A percentile compares a stretch with the other conserved stretches of the same genome.
Evolutionary conservation across 2,888 invertebrate genomes (phyloP).

Genomic region (Nephrotoma guestfalica): DNA sequence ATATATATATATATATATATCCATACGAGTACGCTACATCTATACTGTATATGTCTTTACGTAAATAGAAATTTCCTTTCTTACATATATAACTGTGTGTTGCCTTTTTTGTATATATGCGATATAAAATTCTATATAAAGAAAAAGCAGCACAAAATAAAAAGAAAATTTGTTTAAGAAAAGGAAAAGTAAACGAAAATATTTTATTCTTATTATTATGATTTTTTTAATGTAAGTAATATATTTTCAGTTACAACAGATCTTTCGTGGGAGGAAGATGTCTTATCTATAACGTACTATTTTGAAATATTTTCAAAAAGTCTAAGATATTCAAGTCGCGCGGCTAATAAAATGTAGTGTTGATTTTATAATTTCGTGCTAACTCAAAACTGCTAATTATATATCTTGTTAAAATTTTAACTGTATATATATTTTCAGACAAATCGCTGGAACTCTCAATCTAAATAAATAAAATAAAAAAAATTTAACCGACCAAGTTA

Average conservation of each 20-base stretch:
- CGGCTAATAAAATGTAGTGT: background rate
- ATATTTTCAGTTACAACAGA: background rate
- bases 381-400: too few relatives aligned
- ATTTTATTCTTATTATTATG: background rate
- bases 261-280: constrained; percentile 3
- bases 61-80: background rate
- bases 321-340: background rate
- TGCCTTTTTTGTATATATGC: background rate
- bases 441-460: background rate
- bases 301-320: background rate
- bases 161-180: background rate
- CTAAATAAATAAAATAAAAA: background rate
- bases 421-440: background rate
- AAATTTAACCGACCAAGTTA: background rate
- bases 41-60: too few relatives aligned
- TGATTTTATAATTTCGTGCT: too few relatives aligned
- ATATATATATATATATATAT: too few relatives aligned
- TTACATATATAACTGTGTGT: background rate
- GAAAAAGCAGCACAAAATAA: background rate
- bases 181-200: background rate
- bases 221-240: background rate
- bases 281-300: background rate
- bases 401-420: too few relatives aligned
- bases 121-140: background rate
- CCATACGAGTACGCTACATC: background rate